Conservation (phyloP, 2,888 invertebrate species). For the Flabesymbios commensalis region DNA sequence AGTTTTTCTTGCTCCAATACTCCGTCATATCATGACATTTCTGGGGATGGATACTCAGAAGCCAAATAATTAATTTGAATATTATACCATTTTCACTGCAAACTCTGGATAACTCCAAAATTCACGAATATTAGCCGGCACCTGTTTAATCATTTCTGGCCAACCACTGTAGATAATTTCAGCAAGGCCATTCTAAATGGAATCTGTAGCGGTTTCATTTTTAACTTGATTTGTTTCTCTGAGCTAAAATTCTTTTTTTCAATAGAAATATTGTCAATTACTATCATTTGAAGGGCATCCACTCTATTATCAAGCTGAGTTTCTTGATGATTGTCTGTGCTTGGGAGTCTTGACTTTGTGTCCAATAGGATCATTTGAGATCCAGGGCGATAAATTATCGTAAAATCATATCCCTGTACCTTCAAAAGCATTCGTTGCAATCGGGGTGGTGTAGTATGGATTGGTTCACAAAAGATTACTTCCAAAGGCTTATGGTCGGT, state of each 20-base stretch:
- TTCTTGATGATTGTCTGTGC: conserved; percentile 3
- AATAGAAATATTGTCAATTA: neutral
- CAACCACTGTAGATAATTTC: neutral
- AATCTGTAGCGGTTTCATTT: neutral
- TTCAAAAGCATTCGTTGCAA: conserved; percentile 26
- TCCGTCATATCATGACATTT: too few relatives aligned
- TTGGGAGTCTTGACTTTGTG: conserved; percentile 24
- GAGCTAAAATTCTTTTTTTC: neutral
- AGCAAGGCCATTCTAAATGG: neutral
- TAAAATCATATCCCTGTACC: conserved; percentile 27
- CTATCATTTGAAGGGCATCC: neutral
- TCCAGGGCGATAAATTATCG: conserved; percentile 22
- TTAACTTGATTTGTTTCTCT: neutral
- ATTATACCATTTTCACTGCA: neutral
- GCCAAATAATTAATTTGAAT: too few relatives aligned
- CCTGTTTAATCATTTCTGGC: neutral
- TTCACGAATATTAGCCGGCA: neutral
- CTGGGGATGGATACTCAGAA: too few relatives aligned
- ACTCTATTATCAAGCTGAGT: neutral
- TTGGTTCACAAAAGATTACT: conserved; percentile 14
- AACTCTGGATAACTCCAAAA: neutral
- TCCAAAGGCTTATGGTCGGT: conserved; percentile 40
- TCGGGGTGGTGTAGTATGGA: conserved; percentile 11
- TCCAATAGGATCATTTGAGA: conserved; percentile 24
- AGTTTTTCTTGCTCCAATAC: too few relatives aligned